phyloP scores from a whole-genome alignment of 2,797 vertebrate species.

The Zenarchopterus dispar region DNA sequence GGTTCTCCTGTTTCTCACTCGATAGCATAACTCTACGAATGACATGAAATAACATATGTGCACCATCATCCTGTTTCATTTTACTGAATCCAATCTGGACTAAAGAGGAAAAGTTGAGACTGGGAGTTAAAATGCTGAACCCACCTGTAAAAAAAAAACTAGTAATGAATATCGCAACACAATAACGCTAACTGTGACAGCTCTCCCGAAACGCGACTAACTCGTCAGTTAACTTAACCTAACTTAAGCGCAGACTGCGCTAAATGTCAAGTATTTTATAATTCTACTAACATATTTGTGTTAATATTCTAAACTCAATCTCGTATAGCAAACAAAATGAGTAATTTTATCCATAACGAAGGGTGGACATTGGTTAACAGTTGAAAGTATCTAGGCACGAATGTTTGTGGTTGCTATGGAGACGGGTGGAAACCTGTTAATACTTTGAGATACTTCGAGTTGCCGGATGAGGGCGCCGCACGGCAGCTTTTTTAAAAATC shows the following conservation, averaged over 20 bases:
- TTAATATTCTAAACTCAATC: background rate
- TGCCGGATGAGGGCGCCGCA: conserved; percentile 66
- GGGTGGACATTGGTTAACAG: no score
- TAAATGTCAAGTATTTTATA: background rate
- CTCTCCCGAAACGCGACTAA: background rate
- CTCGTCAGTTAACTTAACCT: no score
- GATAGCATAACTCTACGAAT: conserved; percentile 13
- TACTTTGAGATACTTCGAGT: background rate
- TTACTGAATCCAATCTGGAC: background rate
- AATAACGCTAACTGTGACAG: conserved; percentile 25
- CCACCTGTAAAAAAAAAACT: background rate
- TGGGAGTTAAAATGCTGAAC: background rate
- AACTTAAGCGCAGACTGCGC: background rate
- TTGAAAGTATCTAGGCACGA: conserved; percentile 54
- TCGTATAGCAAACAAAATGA: background rate
- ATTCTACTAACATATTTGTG: background rate
- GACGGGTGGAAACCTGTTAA: conserved; percentile 58
- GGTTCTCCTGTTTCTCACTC: conserved; percentile 71
- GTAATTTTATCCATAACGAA: background rate
- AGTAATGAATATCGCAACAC: background rate
- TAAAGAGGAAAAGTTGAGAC: no score
- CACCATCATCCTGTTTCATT: background rate
- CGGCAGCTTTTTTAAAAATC: background rate
- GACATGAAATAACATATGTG: background rate
- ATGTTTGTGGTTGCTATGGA: conserved; percentile 77